Conservation (phyloP, 2,113 vertebrate genomes). For the Gymnobelideus leadbeateri region DNA sequence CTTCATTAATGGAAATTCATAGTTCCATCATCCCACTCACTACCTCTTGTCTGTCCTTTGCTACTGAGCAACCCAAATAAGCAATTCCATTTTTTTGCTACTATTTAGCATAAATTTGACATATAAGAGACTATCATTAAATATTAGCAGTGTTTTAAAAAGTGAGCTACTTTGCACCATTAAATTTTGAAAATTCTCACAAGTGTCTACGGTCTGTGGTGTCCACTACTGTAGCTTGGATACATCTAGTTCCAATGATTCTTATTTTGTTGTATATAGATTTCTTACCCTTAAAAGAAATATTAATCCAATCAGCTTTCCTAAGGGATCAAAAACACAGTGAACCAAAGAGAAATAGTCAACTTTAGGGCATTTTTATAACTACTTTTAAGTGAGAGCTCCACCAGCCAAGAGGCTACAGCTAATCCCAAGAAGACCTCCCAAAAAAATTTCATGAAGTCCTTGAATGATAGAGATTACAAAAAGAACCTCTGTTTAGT, state of each 20-base stretch:
- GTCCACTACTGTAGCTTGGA: not conserved
- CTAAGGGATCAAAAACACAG: constrained; percentile 13
- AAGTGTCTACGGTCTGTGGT: not conserved
- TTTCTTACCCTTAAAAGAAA: not conserved
- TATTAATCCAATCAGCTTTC: not conserved
- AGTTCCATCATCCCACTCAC: not conserved
- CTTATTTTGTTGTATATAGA: not conserved
- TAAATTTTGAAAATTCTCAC: not conserved
- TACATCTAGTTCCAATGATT: not conserved
- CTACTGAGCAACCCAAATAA: constrained; percentile 3
- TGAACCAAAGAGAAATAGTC: constrained; percentile 4
- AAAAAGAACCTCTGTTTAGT: constrained; percentile 30
- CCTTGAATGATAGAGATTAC: not conserved
- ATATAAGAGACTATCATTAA: not conserved
- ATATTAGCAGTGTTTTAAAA: not conserved
- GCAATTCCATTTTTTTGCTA: not conserved
- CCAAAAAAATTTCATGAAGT: not conserved
- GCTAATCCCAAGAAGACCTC: constrained; percentile 7
- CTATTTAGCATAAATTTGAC: constrained; percentile 6
- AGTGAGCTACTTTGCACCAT: not conserved
- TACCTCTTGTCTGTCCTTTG: not conserved
- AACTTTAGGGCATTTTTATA: not conserved
- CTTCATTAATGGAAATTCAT: not conserved
- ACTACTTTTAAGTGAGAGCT: not conserved
- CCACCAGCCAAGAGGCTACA: not conserved